Percentiles rank a stretch among this genome's conserved stretches.
phyloP scores from a whole-genome alignment of 2,888 invertebrate species.

The Trissoscelio sp. region DNA sequence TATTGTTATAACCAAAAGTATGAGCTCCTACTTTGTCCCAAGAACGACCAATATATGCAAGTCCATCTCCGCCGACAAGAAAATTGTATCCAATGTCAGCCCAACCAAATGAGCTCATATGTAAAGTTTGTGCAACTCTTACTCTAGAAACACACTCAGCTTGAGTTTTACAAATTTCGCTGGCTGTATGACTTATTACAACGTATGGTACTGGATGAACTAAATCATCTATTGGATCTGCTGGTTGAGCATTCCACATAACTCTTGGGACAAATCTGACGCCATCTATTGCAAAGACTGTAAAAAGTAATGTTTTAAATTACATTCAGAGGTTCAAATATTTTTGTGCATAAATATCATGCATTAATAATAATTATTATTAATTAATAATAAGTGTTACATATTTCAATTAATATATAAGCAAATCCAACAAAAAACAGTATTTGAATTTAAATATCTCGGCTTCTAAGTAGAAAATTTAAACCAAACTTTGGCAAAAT shows the following conservation, averaged over 20 bases:
- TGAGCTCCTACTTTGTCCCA: slow-evolving; percentile 91
- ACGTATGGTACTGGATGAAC: slow-evolving; percentile 78
- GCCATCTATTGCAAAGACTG: slow-evolving; percentile 66
- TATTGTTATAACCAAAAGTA: slow-evolving; percentile 87
- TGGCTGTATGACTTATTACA: slow-evolving; percentile 79
- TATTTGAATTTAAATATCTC: too few relatives aligned
- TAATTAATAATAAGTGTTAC: too few relatives aligned
- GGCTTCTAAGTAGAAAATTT: too few relatives aligned
- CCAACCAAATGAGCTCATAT: slow-evolving; percentile 87
- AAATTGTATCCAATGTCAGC: slow-evolving; percentile 87
- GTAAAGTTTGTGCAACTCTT: slow-evolving; percentile 80
- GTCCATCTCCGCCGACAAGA: slow-evolving; percentile 91
- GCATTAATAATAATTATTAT: too few relatives aligned
- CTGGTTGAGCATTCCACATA: slow-evolving; percentile 89
- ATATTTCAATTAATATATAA: too few relatives aligned
- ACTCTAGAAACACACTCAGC: slow-evolving; percentile 75
- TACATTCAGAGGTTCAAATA: too few relatives aligned
- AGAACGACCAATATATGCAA: slow-evolving; percentile 89
- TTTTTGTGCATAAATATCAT: too few relatives aligned
- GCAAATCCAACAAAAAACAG: too few relatives aligned
- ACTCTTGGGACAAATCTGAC: slow-evolving; percentile 85
- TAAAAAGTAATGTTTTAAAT: too few relatives aligned
- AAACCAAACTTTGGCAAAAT: too few relatives aligned
- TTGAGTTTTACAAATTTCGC: slow-evolving; percentile 79
- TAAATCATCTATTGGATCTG: slow-evolving; percentile 64